Evolutionary conservation across 2,113 vertebrate species (phyloP), one percentile per base, ranked within the genome.

Genomic region (Phalacrocorax aristotelis): DNA sequence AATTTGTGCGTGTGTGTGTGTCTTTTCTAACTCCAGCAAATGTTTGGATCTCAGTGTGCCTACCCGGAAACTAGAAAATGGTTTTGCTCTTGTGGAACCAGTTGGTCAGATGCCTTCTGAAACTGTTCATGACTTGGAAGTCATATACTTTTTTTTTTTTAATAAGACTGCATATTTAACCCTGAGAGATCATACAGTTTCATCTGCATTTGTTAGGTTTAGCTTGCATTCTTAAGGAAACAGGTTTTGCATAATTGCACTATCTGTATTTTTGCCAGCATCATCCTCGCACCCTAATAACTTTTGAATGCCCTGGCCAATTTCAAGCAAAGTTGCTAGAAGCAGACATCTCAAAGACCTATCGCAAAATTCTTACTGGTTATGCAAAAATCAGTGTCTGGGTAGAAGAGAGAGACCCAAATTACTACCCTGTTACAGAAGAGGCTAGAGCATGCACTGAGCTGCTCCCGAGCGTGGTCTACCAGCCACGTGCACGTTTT

Each of bases 181-280:
- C 54, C 16, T n/a, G 61, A 54, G 46, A 74, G 40, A 74, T 87
- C 66, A 77, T 79, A 76, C 7, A 23, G 6, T 87, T 61, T 87
- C 66, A 86, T 91, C 66, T 93, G 46, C 58, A 42, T 93, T 90
- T 93, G 51, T 83, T 88, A 70, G 34, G 54, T 92, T 74, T 70
- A 90, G 42, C 36, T 83, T 87, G 20, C 90, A 90, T 96, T 91
- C 66, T 54, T 91, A 90, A 70, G 62, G 66, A 90, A 83, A n/a
- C n/a, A 70, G 25, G 22, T 44, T 93, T 95, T 91, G 66, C 66
- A 49, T 91, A 90, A 80, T 58, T 62, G 27, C 54, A 21, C 29
- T 54, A 36, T 40, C 52, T 34, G 1, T 80, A n/a, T 64, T 95
- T 91, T 87, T 93, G 70, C 90, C 26, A 27, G 38, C 6, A 1